Base-by-base conservation (phyloP, 1,140 invertebrate genomes). In the Phenacoccus solenopsis region DNA sequence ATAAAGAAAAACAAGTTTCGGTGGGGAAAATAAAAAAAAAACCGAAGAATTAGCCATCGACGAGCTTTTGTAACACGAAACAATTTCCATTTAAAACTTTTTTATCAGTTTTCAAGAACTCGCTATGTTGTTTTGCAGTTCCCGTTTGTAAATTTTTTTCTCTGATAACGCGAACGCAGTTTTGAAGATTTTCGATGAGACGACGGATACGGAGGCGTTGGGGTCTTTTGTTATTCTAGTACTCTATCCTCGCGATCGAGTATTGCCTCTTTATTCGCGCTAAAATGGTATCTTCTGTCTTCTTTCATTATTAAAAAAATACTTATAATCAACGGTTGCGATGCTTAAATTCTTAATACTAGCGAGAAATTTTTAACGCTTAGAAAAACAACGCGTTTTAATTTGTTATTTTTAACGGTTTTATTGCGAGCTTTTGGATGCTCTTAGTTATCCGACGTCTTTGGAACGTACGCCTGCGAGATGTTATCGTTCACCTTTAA, bases 311-410 rank as follows among this genome's bases (percentile, higher is more conserved):
- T 49, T 49, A 49, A 49, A 49, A 49, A 49, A 49, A 49, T 49
- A 49, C 38, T 49, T n/a, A 49, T 49, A 49, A 49, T 49, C 12
- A 49, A 49, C 20, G 20, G 13, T n/a, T n/a, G n/a, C n/a, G n/a
- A n/a, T n/a, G 38, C 38, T 49, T 49, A 49, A 49, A 49, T 49
- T 49, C 38, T 49, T 49, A 49, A 49, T 49, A 49, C 38, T 49
- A n/a, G 38, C 5, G 5, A 49, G 38, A 49, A n/a, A 16, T 49
- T 49, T 49, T 49, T 16, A 5, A 32, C 38, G 38, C 38, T 16
- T 49, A 49, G 20, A 49, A 49, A 49, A 49, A 49, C 38, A 49
- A 49, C 20, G 38, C 20, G 20, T 49, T 49, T 49, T 49, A 49
- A 49, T 49, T 49, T 49, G 38, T 49, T 49, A 49, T 49, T 49